Conservation (phyloP, 2,797 vertebrate genomes). For the Gallinago stenura region DNA sequence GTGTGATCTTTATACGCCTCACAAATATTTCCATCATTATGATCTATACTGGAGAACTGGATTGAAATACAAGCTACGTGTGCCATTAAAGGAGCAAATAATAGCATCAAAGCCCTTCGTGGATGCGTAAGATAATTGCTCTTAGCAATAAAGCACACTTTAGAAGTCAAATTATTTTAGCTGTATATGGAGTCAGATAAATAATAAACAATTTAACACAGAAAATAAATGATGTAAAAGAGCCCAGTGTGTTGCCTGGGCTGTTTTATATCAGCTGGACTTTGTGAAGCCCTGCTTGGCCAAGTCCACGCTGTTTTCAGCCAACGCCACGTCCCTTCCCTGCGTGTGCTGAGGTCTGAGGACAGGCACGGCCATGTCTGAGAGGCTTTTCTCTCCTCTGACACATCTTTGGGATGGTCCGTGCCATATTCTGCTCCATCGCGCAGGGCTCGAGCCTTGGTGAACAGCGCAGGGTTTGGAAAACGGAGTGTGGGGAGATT, state of each 20-base stretch:
- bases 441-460: rapidly evolving
- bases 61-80: neutral
- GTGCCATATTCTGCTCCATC: rapidly evolving
- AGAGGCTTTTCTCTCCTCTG: neutral
- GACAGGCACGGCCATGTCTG: neutral
- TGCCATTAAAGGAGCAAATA: neutral
- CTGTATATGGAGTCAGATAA: neutral
- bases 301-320: neutral
- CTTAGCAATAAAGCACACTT: neutral
- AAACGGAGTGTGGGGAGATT: neutral
- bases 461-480: rapidly evolving
- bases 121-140: neutral
- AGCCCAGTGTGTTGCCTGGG: neutral
- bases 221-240: neutral
- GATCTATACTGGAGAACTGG: neutral
- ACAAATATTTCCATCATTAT: neutral
- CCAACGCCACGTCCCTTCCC: rapidly evolving
- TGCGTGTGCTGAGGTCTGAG: neutral
- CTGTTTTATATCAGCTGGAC: neutral
- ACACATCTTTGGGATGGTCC: rapidly evolving
- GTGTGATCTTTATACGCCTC: neutral
- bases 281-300: neutral
- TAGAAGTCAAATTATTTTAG: neutral
- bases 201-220: neutral
- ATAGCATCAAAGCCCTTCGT: neutral